Conservation (phyloP, 2,797 vertebrate genomes). For the Neomorphus geoffroyi region DNA sequence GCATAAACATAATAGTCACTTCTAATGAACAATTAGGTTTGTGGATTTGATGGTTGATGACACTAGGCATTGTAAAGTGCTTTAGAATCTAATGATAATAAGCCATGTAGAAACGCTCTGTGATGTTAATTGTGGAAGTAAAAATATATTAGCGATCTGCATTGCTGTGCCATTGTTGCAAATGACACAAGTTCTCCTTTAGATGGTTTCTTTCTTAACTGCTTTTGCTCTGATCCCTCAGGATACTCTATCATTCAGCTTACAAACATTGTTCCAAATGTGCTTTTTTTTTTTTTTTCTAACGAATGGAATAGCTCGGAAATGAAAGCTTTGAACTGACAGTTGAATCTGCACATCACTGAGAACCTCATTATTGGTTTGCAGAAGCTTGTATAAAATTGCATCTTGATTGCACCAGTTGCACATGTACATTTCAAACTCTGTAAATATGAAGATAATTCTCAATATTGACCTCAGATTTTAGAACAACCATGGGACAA, state of each 20-base stretch:
- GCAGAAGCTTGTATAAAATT: background rate
- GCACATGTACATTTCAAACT: background rate
- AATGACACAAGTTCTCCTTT: background rate
- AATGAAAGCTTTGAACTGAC: constrained; percentile 12
- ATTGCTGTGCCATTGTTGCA: background rate
- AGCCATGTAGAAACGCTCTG: background rate
- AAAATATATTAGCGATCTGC: background rate
- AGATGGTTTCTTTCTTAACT: background rate
- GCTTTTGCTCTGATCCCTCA: background rate
- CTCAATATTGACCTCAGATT: background rate
- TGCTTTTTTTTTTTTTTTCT: background rate
- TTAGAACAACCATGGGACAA: background rate
- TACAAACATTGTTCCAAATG: constrained; percentile 25
- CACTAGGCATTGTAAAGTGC: background rate
- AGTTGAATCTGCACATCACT: constrained; percentile 2
- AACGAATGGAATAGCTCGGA: background rate
- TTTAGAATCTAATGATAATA: constrained; percentile 20
- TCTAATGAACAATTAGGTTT: constrained; percentile 26
- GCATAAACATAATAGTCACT: background rate
- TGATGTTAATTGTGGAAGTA: background rate
- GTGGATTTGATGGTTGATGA: constrained; percentile 1
- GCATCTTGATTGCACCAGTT: background rate
- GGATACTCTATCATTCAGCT: background rate
- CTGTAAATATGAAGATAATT: constrained; percentile 1
- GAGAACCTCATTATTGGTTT: constrained; percentile 31